phyloP scores from a whole-genome alignment of 1,140 invertebrate genomes.

The Spodoptera frugiperda region DNA sequence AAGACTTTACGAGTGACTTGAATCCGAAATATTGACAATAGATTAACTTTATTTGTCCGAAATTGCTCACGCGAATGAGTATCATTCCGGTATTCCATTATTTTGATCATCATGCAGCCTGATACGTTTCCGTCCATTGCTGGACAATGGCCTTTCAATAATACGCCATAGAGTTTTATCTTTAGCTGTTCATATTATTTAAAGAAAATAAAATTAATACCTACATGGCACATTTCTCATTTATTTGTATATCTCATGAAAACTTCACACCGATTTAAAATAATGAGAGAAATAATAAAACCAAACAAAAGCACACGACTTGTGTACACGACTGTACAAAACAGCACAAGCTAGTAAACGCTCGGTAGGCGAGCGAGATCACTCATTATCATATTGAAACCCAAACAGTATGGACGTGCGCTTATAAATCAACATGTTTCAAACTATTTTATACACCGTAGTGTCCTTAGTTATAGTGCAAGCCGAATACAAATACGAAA shows the following conservation, averaged over 20 bases:
- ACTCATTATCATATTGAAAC: constrained; percentile 24
- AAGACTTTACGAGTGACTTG: too few relatives aligned
- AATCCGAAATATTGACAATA: too few relatives aligned
- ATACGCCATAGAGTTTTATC: too few relatives aligned
- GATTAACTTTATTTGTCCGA: too few relatives aligned
- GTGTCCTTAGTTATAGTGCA: constrained; percentile 29
- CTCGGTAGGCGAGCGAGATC: constrained; percentile 22
- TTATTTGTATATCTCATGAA: constrained; percentile 1
- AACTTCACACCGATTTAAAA: neutral
- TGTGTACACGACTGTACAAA: constrained; percentile 48
- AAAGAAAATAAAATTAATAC: too few relatives aligned
- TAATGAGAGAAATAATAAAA: neutral
- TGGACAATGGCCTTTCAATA: too few relatives aligned
- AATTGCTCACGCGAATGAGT: too few relatives aligned
- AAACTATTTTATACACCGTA: constrained; percentile 5
- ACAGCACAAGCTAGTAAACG: constrained; percentile 50
- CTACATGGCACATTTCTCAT: too few relatives aligned
- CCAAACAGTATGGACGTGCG: constrained; percentile 49
- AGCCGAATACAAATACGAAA: constrained; percentile 82
- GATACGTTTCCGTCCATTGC: too few relatives aligned
- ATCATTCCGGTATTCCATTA: too few relatives aligned
- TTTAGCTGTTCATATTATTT: too few relatives aligned
- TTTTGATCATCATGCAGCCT: too few relatives aligned
- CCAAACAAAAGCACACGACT: constrained; percentile 26
- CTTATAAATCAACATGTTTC: constrained; percentile 47